Evolutionary conservation across 2,113 vertebrate species (phyloP).

Genomic region (Nettapus auritus): DNA sequence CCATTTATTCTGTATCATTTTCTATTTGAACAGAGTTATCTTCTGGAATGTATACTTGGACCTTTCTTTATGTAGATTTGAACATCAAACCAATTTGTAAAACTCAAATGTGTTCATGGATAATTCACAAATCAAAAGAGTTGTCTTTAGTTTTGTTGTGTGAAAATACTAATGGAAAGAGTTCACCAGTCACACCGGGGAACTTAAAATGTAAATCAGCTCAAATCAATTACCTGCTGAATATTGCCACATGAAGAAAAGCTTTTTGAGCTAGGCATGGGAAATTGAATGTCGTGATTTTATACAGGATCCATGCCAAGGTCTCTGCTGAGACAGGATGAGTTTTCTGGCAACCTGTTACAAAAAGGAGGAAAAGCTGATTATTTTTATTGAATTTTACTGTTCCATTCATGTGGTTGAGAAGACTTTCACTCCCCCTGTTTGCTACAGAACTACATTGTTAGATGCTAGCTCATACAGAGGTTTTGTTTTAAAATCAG

Average conservation of each 20-base stretch:
- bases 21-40: neutral
- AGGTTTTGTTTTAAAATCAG: neutral
- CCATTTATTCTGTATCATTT: neutral
- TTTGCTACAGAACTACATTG: neutral
- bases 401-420: neutral
- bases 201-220: neutral
- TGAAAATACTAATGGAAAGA: neutral
- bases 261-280: neutral
- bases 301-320: neutral
- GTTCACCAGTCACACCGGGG: neutral
- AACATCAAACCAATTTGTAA: neutral
- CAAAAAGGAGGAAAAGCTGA: neutral
- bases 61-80: neutral
- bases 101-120: neutral
- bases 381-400: slow-evolving; percentile 13
- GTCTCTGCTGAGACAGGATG: neutral
- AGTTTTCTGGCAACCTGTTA: neutral
- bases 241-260: slow-evolving; percentile 15
- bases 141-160: neutral
- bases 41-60: neutral
- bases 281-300: neutral
- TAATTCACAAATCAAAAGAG: neutral
- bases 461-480: neutral
- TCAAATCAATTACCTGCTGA: slow-evolving; percentile 17
- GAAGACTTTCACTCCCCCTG: neutral